phyloP scores from a whole-genome alignment of 2,888 invertebrate genomes.

The Doris montereyensis region DNA sequence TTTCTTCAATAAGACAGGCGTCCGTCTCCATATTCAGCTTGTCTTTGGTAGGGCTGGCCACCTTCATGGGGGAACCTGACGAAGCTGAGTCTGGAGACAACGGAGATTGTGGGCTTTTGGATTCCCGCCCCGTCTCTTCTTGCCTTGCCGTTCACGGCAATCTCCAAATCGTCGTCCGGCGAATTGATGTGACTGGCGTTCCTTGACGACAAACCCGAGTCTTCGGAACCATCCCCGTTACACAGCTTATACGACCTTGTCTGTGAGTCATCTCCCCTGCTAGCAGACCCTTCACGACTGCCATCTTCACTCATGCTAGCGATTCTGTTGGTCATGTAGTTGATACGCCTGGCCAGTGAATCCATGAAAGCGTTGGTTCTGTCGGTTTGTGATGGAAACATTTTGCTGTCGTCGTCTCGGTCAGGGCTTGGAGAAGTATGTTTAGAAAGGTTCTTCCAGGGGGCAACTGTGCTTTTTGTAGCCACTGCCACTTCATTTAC shows the following conservation, averaged over 20 bases:
- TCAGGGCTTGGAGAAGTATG: conserved; percentile 37
- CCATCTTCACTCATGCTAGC: conserved; percentile 28
- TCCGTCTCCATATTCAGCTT: conserved; percentile 30
- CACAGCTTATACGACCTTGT: background rate
- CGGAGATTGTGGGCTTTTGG: no score
- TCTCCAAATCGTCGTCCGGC: conserved; percentile 33
- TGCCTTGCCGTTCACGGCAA: no score
- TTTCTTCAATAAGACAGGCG: conserved; percentile 33
- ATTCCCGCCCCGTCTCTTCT: no score
- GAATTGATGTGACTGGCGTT: conserved; percentile 23
- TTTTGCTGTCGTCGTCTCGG: conserved; percentile 33
- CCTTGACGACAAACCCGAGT: conserved; percentile 33
- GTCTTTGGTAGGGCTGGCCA: conserved; percentile 25
- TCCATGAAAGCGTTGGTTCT: conserved; percentile 42
- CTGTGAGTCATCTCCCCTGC: background rate
- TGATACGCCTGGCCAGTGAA: conserved; percentile 36
- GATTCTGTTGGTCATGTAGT: conserved; percentile 41
- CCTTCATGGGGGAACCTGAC: background rate
- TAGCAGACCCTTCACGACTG: background rate
- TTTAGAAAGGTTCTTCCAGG: conserved; percentile 41
- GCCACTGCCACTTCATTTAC: conserved; percentile 37
- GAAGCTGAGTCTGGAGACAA: conserved; percentile 11
- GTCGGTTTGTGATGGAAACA: conserved; percentile 41
- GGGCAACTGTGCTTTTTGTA: conserved; percentile 21
- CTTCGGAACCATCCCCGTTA: conserved; percentile 1